Evolutionary conservation across 2,888 invertebrate genomes (phyloP), one percentile per base, ranked within the genome.

Genomic region (Microplitis manilae): DNA sequence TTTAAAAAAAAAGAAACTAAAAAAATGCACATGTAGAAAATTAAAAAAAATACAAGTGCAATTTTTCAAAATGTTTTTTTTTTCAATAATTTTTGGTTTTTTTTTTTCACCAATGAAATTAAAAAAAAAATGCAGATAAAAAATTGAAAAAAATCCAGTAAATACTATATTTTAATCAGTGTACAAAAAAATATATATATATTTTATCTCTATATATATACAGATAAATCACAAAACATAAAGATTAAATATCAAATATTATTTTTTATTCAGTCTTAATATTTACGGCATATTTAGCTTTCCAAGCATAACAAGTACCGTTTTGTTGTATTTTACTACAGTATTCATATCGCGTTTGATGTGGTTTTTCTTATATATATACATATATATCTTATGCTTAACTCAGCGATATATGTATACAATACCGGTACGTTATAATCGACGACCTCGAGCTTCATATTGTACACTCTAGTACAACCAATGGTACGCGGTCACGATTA

Each of bases 341-440:
- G 50, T 50, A 50, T 50, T 50, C 8, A 50, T 50, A 50, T 50
- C 50, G 50, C 50, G 50, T 68, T 67, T n/a, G 13, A 38, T 38
- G 67, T 67, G 40, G 9, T 68, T 40, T 39, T n/a, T 68, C 40
- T 15, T 68, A 68, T 6, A 65, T 7, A 65, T 50, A 50, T 50
- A 50, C 50, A 50, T 50, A 8, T 65, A 65, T 65, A 65, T 61
- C n/a, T 30, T 13, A 50, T 50, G 50, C 50, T 50, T 50, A 50
- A 50, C 50, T 13, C 50, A 50, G 50, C 13, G 9, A 13, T 50
- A 50, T 50, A 50, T 50, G 13, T 13, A 50, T 50, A 50, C 13
- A 50, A 50, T 50, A 50, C 50, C 50, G 50, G 68, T 68, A 60
- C 67, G 74, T 74, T 74, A 68, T 74, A 68, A 74, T 74, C 68